Evolutionary conservation across 2,888 invertebrate species (phyloP).

Genomic region (Drosophila paranaensis): DNA sequence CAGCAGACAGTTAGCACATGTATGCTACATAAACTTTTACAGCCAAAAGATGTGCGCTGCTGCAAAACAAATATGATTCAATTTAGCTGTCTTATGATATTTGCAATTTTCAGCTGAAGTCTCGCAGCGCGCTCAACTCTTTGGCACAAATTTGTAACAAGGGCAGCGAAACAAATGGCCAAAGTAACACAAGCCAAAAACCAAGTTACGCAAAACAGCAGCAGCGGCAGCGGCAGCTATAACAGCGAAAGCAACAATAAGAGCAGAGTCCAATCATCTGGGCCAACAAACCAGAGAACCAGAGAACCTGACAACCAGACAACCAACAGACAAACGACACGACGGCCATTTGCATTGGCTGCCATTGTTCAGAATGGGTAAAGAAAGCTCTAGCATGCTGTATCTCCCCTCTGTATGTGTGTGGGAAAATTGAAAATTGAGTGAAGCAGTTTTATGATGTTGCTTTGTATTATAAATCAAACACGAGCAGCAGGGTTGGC

Average conservation of each 20-base stretch:
- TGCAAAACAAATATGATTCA: conserved; percentile 15
- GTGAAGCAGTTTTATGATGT: conserved; percentile 59
- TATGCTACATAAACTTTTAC: no score
- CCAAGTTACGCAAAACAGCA: conserved; percentile 3
- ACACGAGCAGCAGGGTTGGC: background rate
- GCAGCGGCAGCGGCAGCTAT: background rate
- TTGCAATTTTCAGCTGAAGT: conserved; percentile 11
- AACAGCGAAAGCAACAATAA: conserved; percentile 3
- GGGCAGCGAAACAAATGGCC: conserved; percentile 20
- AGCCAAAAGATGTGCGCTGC: background rate
- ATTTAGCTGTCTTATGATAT: conserved; percentile 3
- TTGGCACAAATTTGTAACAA: conserved; percentile 17
- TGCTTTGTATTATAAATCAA: conserved; percentile 56
- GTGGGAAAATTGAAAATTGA: conserved; percentile 63
- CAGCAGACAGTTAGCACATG: no score
- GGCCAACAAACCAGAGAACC: conserved; percentile 29
- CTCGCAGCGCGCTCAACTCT: conserved; percentile 31
- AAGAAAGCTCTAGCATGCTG: background rate
- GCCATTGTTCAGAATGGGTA: conserved; percentile 2
- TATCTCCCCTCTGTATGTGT: background rate
- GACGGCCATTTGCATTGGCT: conserved; percentile 47
- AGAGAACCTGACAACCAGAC: conserved; percentile 20
- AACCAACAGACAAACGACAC: conserved; percentile 21
- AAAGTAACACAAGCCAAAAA: conserved; percentile 20
- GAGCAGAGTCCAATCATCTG: conserved; percentile 30